Evolutionary conservation across 2,113 vertebrate genomes (phyloP).

Genomic region (Uria lomvia): DNA sequence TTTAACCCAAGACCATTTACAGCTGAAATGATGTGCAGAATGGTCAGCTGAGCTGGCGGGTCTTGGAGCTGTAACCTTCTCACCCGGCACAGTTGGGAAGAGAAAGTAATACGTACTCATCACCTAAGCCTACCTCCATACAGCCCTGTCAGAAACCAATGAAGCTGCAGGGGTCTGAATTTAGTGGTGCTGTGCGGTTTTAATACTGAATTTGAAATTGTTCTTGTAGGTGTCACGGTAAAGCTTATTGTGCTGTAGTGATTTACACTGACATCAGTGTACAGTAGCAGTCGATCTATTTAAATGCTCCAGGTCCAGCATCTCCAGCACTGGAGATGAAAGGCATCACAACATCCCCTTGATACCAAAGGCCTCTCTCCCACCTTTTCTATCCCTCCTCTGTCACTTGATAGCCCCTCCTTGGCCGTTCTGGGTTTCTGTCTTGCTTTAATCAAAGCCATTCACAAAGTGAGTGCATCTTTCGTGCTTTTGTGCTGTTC

Average conservation of each 20-base stretch:
- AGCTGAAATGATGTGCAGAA: background rate
- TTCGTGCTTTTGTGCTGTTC: background rate
- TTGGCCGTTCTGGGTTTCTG: background rate
- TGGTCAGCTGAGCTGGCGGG: background rate
- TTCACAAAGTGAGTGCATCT: background rate
- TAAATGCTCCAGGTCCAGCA: background rate
- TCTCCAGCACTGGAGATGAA: background rate
- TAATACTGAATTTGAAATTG: background rate
- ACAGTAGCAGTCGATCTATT: background rate
- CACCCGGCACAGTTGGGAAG: background rate
- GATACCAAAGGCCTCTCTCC: background rate
- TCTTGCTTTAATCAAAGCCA: background rate
- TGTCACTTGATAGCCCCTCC: background rate
- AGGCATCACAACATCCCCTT: background rate
- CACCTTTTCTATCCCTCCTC: background rate
- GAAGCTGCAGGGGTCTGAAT: background rate
- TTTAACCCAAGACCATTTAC: background rate
- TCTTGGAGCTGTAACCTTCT: background rate
- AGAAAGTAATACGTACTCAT: background rate
- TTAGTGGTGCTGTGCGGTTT: background rate
- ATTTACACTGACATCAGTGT: background rate
- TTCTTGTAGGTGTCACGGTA: background rate
- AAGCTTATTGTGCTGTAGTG: background rate
- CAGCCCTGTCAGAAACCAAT: background rate
- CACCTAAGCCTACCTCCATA: rapidly evolving